phyloP scores from a whole-genome alignment of 2,888 invertebrate genomes.

The Cheilosia urbana region DNA sequence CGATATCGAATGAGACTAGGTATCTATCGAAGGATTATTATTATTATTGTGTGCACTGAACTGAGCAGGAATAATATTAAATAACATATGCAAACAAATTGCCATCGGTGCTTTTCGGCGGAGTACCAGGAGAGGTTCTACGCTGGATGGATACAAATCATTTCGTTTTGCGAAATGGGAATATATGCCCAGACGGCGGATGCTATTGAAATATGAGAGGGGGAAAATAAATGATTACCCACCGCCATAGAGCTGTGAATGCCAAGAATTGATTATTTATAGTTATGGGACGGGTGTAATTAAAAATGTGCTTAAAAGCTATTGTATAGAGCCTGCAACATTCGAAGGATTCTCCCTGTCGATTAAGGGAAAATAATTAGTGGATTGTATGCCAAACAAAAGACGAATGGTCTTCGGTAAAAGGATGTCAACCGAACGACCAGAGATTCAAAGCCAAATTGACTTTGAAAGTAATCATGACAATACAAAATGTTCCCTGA shows the following conservation, averaged over 20 bases:
- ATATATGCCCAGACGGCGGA: background rate
- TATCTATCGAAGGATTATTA: constrained; percentile 65
- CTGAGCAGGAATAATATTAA: constrained; percentile 68
- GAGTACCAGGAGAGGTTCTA: background rate
- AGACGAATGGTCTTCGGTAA: too few species aligned
- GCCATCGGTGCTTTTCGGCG: constrained; percentile 25
- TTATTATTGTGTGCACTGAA: constrained; percentile 65
- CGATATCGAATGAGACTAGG: background rate
- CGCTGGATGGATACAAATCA: constrained; percentile 39
- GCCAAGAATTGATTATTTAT: constrained; percentile 48
- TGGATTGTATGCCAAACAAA: background rate
- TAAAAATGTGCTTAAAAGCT: constrained; percentile 23
- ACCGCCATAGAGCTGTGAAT: background rate
- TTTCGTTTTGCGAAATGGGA: constrained; percentile 22
- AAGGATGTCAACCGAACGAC: too few species aligned
- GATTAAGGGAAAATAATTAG: background rate
- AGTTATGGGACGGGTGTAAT: constrained; percentile 9
- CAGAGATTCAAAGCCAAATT: too few species aligned
- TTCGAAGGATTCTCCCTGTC: background rate
- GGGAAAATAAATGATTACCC: background rate
- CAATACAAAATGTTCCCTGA: too few species aligned
- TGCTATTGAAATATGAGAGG: constrained; percentile 19
- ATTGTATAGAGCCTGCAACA: background rate
- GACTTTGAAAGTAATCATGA: too few species aligned
- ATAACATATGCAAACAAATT: constrained; percentile 72